Percentiles rank a stretch among this genome's conserved stretches.
phyloP scores from a whole-genome alignment of 2,797 vertebrate genomes.

The Loris lydekkerianus region DNA sequence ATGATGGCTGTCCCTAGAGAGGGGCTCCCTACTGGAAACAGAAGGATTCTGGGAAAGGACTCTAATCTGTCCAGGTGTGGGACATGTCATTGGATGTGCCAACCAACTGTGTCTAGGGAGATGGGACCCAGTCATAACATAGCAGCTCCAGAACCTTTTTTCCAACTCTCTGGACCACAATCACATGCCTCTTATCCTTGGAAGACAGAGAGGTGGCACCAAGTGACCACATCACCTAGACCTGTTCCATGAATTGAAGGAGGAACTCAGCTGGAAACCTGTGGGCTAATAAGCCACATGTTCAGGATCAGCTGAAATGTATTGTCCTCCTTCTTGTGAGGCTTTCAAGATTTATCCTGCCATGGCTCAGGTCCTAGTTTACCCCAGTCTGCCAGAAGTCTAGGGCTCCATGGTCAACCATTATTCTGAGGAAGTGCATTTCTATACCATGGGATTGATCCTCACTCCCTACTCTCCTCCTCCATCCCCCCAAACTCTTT shows the following conservation, averaged over 20 bases:
- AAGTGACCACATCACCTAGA: not conserved
- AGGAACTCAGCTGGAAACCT: not conserved
- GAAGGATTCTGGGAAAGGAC: not conserved
- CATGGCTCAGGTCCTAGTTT: not conserved
- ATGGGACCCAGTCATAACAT: not conserved
- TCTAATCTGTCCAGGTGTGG: not conserved
- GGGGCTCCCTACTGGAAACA: not conserved
- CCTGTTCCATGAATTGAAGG: not conserved
- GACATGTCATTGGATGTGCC: not conserved
- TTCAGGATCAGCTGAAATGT: not conserved
- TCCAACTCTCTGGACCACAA: not conserved
- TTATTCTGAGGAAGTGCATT: not conserved
- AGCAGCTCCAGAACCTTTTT: not conserved
- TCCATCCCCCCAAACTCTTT: not conserved
- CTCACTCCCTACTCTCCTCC: not conserved
- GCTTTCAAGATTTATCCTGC: not conserved
- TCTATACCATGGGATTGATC: not conserved
- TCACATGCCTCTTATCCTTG: not conserved
- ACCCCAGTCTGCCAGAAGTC: not conserved
- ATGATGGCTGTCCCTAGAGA: not conserved
- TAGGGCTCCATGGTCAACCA: not conserved
- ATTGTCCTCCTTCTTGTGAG: not conserved
- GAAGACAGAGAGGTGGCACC: not conserved
- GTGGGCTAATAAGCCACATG: not conserved
- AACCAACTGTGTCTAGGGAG: not conserved